Percentiles rank a stretch among this genome's conserved stretches.
phyloP scores from a whole-genome alignment of 2,888 invertebrate genomes.

The Tuta absoluta region DNA sequence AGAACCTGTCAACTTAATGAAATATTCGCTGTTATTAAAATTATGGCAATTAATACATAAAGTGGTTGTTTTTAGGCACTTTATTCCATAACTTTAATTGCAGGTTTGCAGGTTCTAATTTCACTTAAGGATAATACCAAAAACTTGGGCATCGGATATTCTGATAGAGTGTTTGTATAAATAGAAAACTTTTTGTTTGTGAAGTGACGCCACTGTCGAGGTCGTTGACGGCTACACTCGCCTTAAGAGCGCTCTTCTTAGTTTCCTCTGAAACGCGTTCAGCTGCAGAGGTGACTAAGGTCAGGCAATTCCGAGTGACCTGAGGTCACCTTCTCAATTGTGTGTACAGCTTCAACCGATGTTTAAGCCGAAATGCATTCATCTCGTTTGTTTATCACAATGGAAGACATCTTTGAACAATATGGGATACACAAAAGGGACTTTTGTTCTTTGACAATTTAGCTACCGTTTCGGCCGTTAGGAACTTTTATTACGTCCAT shows the following conservation, averaged over 20 bases:
- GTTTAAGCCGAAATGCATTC: constrained; percentile 50
- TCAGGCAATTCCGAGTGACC: constrained; percentile 63
- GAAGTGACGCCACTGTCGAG: no score
- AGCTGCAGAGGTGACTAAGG: constrained; percentile 73
- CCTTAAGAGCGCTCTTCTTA: constrained; percentile 32
- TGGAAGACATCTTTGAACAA: constrained; percentile 62
- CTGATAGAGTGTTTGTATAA: no score
- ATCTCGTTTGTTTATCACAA: constrained; percentile 42
- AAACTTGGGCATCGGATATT: no score
- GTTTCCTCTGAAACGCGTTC: constrained; percentile 56
- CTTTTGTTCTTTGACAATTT: constrained; percentile 71
- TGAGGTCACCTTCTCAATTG: constrained; percentile 67
- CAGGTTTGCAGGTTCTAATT: no score
- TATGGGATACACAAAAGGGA: constrained; percentile 50
- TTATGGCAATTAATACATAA: no score
- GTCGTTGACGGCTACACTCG: no score
- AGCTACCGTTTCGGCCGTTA: constrained; percentile 76
- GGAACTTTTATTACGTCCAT: constrained; percentile 55
- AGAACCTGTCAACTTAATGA: no score
- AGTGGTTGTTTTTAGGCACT: no score
- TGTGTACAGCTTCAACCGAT: constrained; percentile 66
- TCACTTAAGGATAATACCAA: no score
- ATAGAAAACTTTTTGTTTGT: no score
- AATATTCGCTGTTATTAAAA: no score
- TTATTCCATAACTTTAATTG: no score